Conservation (phyloP, 2,888 invertebrate species). For the Cancer borealis region DNA sequence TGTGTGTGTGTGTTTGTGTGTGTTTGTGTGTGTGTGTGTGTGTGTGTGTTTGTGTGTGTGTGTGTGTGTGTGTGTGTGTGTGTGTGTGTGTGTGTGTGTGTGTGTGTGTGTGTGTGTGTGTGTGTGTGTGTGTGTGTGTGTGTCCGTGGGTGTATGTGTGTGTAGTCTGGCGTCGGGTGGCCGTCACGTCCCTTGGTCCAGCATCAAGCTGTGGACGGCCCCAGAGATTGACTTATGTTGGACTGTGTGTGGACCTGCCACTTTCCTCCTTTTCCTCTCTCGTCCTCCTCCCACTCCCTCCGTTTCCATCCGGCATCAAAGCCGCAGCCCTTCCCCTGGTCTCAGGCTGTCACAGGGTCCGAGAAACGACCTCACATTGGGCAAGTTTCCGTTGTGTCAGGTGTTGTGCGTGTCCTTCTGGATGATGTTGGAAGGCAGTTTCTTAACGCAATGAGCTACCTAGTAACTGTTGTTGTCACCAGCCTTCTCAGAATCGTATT, state of each 20-base stretch:
- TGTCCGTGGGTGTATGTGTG: slow-evolving; percentile 3
- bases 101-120: slow-evolving; percentile 11
- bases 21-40: neutral
- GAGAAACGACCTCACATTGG: neutral
- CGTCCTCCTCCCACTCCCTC: neutral
- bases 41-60: neutral
- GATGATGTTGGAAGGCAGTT: neutral
- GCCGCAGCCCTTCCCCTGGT: neutral
- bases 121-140: slow-evolving; percentile 23
- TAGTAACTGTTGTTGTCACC: no score
- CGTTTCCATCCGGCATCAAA: neutral
- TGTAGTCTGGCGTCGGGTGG: neutral
- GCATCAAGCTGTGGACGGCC: neutral
- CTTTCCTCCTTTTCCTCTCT: neutral
- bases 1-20: no score
- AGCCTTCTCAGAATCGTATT: neutral
- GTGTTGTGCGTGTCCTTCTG: neutral
- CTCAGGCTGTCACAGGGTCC: neutral
- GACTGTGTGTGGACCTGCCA: neutral
- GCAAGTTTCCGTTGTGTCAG: neutral
- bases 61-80: neutral
- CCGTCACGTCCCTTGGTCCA: neutral
- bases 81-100: neutral
- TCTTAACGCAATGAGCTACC: no score
- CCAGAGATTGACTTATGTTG: neutral